Evolutionary conservation across 2,888 invertebrate genomes (phyloP), one percentile per base, ranked within the genome.

Genomic region (Trichogramma evanescens): DNA sequence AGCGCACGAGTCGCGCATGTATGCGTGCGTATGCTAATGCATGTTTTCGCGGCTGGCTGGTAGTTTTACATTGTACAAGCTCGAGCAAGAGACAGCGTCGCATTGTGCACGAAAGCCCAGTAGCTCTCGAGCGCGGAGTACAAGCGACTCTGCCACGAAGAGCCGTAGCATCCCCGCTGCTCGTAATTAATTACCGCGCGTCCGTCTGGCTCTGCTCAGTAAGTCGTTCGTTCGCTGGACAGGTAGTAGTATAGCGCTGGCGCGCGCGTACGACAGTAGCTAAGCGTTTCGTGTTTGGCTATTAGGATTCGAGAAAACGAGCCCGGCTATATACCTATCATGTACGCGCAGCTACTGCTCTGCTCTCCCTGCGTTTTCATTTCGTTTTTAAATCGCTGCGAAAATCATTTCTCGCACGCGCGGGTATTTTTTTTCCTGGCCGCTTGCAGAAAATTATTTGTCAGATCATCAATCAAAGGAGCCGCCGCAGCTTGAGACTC

Each of bases 131-230:
- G 50, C 50, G 53, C 55, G 9, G 58, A 46, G 62, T 58, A 59
- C 63, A 62, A 58, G 66, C 10, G 48, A 59, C 61, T 55, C 66
- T 65, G 63, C 65, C 68, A 71, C 69, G 70, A 67, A 70, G 67
- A 71, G 73, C 72, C 72, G 72, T 72, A 72, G 70, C 71, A 69
- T 69, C 69, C 70, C 68, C 69, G 71, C 69, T 71, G 74, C 70
- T 74, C 70, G 70, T 71, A 74, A 75, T 75, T 75, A 74, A 75
- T 74, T 74, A 72, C 69, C 68, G 66, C 70, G 71, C 71, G 70
- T 68, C 26, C 26, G 26, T 26, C 26, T 26, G 26, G 26, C 26
- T 26, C 26, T 66, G 69, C 67, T 68, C 71, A 70, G 72, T 72
- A 71, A 74, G 73, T 72, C 71, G 71, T 73, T 68, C 70, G 67